phyloP scores from a whole-genome alignment of 2,797 vertebrate species.

The Falco peregrinus region DNA sequence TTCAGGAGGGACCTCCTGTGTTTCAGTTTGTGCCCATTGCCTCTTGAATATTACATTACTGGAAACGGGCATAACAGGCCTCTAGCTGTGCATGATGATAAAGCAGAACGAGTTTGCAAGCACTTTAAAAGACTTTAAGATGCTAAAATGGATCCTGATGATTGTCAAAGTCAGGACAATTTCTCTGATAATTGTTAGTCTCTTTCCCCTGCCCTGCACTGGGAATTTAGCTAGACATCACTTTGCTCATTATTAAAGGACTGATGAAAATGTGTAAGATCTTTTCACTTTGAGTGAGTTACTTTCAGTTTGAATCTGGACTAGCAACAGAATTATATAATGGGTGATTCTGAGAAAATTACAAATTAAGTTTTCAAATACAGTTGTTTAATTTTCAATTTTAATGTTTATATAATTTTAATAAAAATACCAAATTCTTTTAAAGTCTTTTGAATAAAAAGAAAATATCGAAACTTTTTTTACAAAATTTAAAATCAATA shows the following conservation, averaged over 20 bases:
- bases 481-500: not conserved
- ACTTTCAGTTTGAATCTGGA: not conserved
- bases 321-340: not conserved
- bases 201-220: not conserved
- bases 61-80: not conserved
- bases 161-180: not conserved
- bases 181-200: not conserved
- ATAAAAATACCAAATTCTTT: not conserved
- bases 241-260: not conserved
- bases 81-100: not conserved
- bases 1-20: not conserved
- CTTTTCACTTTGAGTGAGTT: not conserved
- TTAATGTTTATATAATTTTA: not conserved
- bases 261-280: not conserved
- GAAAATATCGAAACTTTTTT: not conserved
- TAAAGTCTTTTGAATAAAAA: not conserved
- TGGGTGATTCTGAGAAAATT: not conserved
- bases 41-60: not conserved
- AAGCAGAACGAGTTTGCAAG: not conserved
- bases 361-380: not conserved
- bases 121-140: not conserved
- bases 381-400: not conserved
- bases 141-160: not conserved
- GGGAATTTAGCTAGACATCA: not conserved
- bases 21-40: not conserved